Evolutionary conservation across 2,113 vertebrate genomes (phyloP).

Genomic region (Lipophrys pholis): DNA sequence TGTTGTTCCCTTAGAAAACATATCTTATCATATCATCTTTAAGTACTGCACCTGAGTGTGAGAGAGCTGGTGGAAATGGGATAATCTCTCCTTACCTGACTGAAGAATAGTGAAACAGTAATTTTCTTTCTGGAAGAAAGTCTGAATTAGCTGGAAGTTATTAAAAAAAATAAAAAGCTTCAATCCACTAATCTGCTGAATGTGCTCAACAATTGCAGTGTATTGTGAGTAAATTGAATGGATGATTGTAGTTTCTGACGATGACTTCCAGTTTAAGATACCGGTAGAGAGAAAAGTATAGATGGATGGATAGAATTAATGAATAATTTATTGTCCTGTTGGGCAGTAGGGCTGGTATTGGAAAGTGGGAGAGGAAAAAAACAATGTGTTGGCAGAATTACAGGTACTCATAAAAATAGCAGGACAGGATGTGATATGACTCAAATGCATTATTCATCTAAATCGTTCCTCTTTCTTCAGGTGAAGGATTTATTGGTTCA

Average conservation of each 20-base stretch:
- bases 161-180: slow-evolving; percentile 21
- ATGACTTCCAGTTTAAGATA: slow-evolving; percentile 34
- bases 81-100: slow-evolving; percentile 7
- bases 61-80: not conserved
- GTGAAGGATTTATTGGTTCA: slow-evolving; percentile 74
- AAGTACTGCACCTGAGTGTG: not conserved
- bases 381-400: slow-evolving; percentile 66
- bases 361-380: slow-evolving; percentile 28
- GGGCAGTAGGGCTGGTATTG: slow-evolving; percentile 38
- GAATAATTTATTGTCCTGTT: slow-evolving; percentile 58
- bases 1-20: slow-evolving; percentile 1
- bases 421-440: slow-evolving; percentile 63
- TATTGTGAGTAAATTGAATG: slow-evolving; percentile 27
- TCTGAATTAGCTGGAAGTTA: slow-evolving; percentile 16
- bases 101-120: not conserved
- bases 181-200: slow-evolving; percentile 30
- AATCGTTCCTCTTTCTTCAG: slow-evolving; percentile 61
- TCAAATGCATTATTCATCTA: slow-evolving; percentile 71
- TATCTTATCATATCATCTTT: not conserved
- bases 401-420: slow-evolving; percentile 68
- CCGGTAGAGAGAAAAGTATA: slow-evolving; percentile 33
- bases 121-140: slow-evolving; percentile 19
- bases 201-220: slow-evolving; percentile 8
- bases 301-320: slow-evolving; percentile 47
- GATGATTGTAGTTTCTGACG: slow-evolving; percentile 33